A percentile compares a stretch with the other conserved stretches of the same genome.
These are phyloP conservation scores for Drosophila koepferae DNA, from an alignment of 2,888 invertebrate species.

Conservation along the genomic window DNA sequence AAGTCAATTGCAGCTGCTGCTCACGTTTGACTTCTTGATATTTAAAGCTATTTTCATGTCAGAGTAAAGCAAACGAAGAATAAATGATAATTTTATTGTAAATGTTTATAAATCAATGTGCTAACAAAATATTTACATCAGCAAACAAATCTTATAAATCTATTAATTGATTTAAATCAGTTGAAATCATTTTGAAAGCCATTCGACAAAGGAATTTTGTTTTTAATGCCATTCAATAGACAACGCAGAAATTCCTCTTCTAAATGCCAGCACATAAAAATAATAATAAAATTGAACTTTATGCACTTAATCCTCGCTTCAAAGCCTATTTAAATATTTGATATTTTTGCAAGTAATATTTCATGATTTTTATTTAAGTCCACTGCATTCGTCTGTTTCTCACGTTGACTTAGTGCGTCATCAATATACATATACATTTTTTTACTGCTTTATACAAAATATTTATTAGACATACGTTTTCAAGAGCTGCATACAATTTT, in stretches of 20 bases:
- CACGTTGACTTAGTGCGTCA: conserved; percentile 4
- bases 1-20: neutral
- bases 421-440: neutral
- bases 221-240: neutral
- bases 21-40: neutral
- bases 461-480: conserved; percentile 6
- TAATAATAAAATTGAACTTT: neutral
- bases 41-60: neutral
- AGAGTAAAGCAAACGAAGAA: too few relatives aligned
- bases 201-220: neutral
- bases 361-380: conserved; percentile 12
- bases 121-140: neutral
- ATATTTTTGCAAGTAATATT: conserved; percentile 2
- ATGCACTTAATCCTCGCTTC: conserved; percentile 14
- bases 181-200: neutral
- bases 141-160: neutral
- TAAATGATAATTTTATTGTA: too few relatives aligned
- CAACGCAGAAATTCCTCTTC: neutral
- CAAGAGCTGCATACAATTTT: conserved; percentile 40
- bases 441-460: neutral
- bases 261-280: neutral
- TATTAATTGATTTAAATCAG: neutral
- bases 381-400: conserved; percentile 12
- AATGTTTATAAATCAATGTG: too few relatives aligned
- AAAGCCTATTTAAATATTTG: conserved; percentile 15